Base-by-base conservation (phyloP, 2,888 invertebrate species). In the Ischnura elegans region DNA sequence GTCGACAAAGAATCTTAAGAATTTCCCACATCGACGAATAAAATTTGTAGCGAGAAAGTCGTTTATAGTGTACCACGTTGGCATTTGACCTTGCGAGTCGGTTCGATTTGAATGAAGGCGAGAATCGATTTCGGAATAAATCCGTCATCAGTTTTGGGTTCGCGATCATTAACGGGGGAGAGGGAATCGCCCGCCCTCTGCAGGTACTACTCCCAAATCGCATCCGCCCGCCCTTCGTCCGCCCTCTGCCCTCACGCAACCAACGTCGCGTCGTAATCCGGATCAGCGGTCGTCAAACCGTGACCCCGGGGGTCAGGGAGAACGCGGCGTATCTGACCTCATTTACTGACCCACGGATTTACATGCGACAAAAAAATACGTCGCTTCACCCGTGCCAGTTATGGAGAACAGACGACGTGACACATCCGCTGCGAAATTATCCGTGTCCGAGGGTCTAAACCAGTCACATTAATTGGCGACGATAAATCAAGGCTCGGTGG, bases 31-130 rank as follows among this genome's bases (percentile, higher is more conserved):
- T 47, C 47, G 47, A 47, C n/a, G n/a, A n/a, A n/a, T n/a, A n/a
- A n/a, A n/a, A n/a, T n/a, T n/a, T n/a, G n/a, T n/a, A n/a, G n/a
- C n/a, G n/a, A n/a, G n/a, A n/a, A n/a, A n/a, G n/a, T n/a, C n/a
- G n/a, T n/a, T n/a, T n/a, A n/a, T n/a, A n/a, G n/a, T n/a, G n/a
- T n/a, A n/a, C n/a, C n/a, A n/a, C n/a, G n/a, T n/a, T n/a, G n/a
- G 16, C 25, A 36, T 36, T 36, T 16, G 76, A 36, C 76, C 76
- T 76, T 76, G 76, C 16, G 76, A 1, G 4, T 16, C 13, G 61
- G 76, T 36, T 76, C 76, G 76, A 76, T 76, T 76, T 76, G 13
- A 76, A 76, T 76, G 29, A 76, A 36, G 76, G 29, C 76, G 36
- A 36, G 76, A 6, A 76, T 76, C 76, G 76, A 76, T 76, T 76